phyloP scores from a whole-genome alignment of 1,140 invertebrate species.

The Zaprionus ornatus region DNA sequence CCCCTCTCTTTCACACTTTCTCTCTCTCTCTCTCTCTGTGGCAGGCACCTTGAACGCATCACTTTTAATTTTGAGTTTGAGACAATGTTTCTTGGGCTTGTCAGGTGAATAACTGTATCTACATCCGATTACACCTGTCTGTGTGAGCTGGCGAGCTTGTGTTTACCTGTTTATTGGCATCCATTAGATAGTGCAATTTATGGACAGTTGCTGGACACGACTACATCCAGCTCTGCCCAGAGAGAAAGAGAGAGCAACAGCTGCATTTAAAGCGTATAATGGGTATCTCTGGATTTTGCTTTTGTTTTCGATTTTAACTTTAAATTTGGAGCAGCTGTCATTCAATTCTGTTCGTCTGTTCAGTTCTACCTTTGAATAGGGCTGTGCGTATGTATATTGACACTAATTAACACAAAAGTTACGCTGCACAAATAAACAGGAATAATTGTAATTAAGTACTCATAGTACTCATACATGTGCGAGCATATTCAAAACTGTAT shows the following conservation, averaged over 20 bases:
- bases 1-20: too few species aligned
- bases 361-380: slow-evolving; percentile 39
- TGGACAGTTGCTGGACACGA: slow-evolving; percentile 47
- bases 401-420: slow-evolving; percentile 67
- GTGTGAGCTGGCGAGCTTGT: slow-evolving; percentile 4
- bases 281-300: neutral
- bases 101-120: slow-evolving; percentile 64
- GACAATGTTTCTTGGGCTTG: slow-evolving; percentile 69
- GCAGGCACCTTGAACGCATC: slow-evolving; percentile 44
- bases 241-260: neutral
- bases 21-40: neutral
- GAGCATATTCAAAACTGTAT: slow-evolving; percentile 25
- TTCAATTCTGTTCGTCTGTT: slow-evolving; percentile 33
- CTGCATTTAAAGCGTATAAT: neutral
- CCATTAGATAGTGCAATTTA: slow-evolving; percentile 79
- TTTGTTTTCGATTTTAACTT: slow-evolving; percentile 26
- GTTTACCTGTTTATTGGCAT: slow-evolving; percentile 68
- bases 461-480: neutral
- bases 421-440: slow-evolving; percentile 51
- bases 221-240: too few species aligned
- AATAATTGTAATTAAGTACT: slow-evolving; percentile 60
- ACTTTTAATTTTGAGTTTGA: slow-evolving; percentile 72
- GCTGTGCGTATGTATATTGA: slow-evolving; percentile 37
- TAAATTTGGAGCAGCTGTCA: slow-evolving; percentile 41
- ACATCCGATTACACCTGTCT: slow-evolving; percentile 36